Conservation (phyloP, 2,888 invertebrate genomes). For the Ophioninae sp. region DNA sequence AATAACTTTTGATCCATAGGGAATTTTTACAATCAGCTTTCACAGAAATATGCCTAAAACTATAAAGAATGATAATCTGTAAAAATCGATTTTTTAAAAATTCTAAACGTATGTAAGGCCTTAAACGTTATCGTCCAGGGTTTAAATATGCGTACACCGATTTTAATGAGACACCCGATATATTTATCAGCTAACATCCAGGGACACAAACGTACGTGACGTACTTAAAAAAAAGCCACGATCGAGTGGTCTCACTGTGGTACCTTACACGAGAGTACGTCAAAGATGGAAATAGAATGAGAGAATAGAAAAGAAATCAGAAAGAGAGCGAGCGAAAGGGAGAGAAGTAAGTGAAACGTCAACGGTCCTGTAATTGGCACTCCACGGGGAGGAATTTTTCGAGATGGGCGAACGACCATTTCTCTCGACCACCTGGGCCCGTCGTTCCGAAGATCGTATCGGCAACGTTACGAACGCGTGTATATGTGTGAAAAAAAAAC, state of each 20-base stretch:
- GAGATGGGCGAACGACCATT: constrained; percentile 65
- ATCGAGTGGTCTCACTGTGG: constrained; percentile 47
- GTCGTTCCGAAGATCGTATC: constrained; percentile 33
- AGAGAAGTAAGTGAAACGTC: constrained; percentile 65
- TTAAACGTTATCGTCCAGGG: no score
- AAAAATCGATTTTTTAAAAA: no score
- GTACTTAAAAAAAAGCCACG: constrained; percentile 39
- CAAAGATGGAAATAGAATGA: constrained; percentile 19
- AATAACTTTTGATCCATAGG: no score
- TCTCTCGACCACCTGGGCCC: constrained; percentile 65
- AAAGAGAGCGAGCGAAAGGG: background rate
- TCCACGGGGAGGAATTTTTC: constrained; percentile 68
- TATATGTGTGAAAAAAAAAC: background rate
- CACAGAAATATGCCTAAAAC: no score
- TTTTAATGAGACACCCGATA: background rate
- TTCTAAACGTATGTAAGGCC: no score
- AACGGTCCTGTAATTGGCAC: constrained; percentile 76
- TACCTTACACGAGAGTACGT: constrained; percentile 24
- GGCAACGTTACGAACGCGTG: background rate
- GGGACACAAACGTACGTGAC: constrained; percentile 36
- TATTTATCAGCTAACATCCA: background rate
- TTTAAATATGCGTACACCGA: background rate
- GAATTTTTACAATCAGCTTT: no score
- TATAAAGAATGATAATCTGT: no score
- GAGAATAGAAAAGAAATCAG: constrained; percentile 22